Base-by-base conservation (phyloP, 2,113 vertebrate species). In the Hypanus sabinus region DNA sequence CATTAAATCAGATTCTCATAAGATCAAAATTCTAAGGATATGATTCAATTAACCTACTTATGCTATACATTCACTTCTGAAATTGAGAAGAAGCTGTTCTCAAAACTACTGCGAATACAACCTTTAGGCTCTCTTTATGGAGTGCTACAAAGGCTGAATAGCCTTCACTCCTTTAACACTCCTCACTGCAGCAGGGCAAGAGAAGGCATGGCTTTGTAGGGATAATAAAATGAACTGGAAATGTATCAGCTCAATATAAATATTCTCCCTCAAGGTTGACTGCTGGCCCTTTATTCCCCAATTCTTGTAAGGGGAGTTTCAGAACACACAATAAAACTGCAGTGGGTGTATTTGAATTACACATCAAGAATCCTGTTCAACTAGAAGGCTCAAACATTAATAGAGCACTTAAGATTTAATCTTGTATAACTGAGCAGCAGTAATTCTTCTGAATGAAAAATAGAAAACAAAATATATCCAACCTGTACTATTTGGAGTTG, bases 401-500 rank as follows among this genome's bases (percentile, higher is more conserved):
- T 83, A 36, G 38, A 83, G 36, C 36, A 55, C 55, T 75, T 75
- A 73, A 30, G n/a, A 55, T 33, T 22, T 90, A 70, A 92, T 38
- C 90, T 22, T 68, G 9, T 38, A 92, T 70, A 92, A 36, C 20
- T 12, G 71, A 27, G n/a, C 36, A 38, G 11, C 22, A 27, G 46
- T 55, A 65, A 20, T 2, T 12, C 3, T 71, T 36, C 33, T 1
- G 7, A 68, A 18, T 0, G 36, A 16, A 91, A 65, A 0, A 30
- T 1, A 65, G 20, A 73, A 90, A 90, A 90, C 33, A 33, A 90
- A 90, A 90, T 85, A 33, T 2, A 90, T 88, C 60, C 33, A 27
- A 99, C 99, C 99, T 99, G 98, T 99, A 97, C 98, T 99, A 95
- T 98, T 99, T 96, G 99, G 98, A 95, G 99, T 99, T 94, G 98